Percentiles rank a stretch among this genome's conserved stretches.
Conservation (phyloP, 1,140 invertebrate species). For the Teleopsis dalmanni region DNA sequence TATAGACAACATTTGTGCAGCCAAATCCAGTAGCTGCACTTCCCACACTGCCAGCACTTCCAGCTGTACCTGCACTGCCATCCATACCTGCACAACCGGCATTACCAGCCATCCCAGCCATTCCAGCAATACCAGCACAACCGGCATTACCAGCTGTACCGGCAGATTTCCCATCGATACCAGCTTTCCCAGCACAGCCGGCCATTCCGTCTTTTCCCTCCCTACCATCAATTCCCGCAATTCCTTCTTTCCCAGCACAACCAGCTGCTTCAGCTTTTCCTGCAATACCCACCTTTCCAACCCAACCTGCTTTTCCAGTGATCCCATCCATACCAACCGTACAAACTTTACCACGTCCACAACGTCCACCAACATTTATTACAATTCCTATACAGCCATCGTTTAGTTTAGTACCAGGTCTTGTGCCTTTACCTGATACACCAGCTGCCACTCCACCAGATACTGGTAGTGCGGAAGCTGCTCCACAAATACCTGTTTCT, state of each 20-base stretch:
- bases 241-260: conserved; percentile 5
- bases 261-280: conserved; percentile 8
- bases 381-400: conserved; percentile 5
- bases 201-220: conserved; percentile 1
- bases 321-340: conserved; percentile 8
- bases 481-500: conserved; percentile 29
- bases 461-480: conserved; percentile 30
- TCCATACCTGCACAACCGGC: conserved; percentile 10
- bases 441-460: conserved; percentile 17
- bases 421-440: conserved; percentile 27
- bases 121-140: conserved; percentile 2
- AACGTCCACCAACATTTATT: conserved; percentile 30
- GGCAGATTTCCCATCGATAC: neutral
- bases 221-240: conserved; percentile 1
- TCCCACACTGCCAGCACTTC: conserved; percentile 12
- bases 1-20: conserved; percentile 9
- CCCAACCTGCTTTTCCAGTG: conserved; percentile 5
- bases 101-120: conserved; percentile 6
- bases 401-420: conserved; percentile 27
- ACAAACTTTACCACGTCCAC: conserved; percentile 17
- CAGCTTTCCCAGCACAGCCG: conserved; percentile 5
- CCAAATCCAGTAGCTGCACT: conserved; percentile 5
- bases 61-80: conserved; percentile 13
- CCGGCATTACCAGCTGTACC: neutral
- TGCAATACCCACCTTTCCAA: conserved; percentile 3